Percentiles rank a stretch among this genome's conserved stretches.
Evolutionary conservation across 2,113 vertebrate species (phyloP).

Genomic region (Lamprotornis superbus): DNA sequence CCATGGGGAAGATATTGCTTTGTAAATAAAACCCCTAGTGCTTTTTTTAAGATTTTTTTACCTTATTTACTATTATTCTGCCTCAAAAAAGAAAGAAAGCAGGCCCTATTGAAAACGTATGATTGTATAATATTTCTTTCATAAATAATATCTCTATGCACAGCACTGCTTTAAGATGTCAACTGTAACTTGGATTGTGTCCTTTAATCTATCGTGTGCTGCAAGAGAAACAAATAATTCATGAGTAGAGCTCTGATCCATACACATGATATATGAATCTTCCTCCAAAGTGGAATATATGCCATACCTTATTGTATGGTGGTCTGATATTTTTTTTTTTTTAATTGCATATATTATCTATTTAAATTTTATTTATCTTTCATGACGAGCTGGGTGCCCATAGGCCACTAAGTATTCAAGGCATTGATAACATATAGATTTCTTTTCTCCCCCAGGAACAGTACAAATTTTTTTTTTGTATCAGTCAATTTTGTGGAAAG

Average conservation of each 20-base stretch:
- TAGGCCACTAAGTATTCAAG: neutral
- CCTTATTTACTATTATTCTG: constrained; percentile 6
- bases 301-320: neutral
- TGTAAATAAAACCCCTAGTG: neutral
- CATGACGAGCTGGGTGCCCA: neutral
- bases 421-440: neutral
- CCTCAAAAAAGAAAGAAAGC: neutral
- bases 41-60: neutral
- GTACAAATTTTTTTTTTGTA: neutral
- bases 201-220: constrained; percentile 18
- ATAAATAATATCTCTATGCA: constrained; percentile 1
- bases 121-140: constrained; percentile 21
- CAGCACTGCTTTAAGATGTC: neutral
- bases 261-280: neutral
- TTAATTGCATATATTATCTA: neutral
- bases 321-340: neutral
- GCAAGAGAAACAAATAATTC: constrained; percentile 34
- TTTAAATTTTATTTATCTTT: constrained; percentile 11
- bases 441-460: neutral
- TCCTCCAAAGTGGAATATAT: neutral
- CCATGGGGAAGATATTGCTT: neutral
- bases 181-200: neutral
- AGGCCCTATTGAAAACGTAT: neutral
- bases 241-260: neutral
- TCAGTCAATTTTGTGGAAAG: neutral